phyloP scores from a whole-genome alignment of 1,140 invertebrate species.

The Bicyclus anynana region DNA sequence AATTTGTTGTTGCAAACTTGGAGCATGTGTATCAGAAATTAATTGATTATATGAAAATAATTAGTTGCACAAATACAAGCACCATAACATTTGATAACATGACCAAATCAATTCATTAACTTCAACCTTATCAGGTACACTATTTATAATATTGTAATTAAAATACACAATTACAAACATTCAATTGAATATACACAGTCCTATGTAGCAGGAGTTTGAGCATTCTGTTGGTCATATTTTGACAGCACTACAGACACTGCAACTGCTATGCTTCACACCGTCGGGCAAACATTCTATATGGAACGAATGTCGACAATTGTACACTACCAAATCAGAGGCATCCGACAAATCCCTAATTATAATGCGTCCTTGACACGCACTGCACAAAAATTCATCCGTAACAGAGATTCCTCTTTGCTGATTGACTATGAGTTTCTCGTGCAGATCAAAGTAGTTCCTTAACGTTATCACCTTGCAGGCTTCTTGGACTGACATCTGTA shows the following conservation, averaged over 20 bases:
- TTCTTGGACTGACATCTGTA: slow-evolving; percentile 94
- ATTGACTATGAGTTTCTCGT: slow-evolving; percentile 86
- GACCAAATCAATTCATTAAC: slow-evolving; percentile 17
- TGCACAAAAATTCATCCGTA: slow-evolving; percentile 85
- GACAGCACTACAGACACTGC: slow-evolving; percentile 80
- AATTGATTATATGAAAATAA: not conserved
- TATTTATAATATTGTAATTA: not conserved
- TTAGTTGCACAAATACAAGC: not conserved
- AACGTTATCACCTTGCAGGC: slow-evolving; percentile 93
- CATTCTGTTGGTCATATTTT: slow-evolving; percentile 49
- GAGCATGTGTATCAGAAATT: not conserved
- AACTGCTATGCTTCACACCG: slow-evolving; percentile 68
- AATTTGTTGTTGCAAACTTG: not conserved
- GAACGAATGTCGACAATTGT: slow-evolving; percentile 94
- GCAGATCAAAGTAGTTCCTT: slow-evolving; percentile 92
- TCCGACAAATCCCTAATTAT: slow-evolving; percentile 82
- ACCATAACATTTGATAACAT: slow-evolving; percentile 8
- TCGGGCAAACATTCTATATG: slow-evolving; percentile 89
- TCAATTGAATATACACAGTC: slow-evolving; percentile 20
- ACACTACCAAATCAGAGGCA: slow-evolving; percentile 86
- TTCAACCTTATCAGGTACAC: slow-evolving; percentile 21
- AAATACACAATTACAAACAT: too few relatives aligned
- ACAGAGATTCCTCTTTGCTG: slow-evolving; percentile 88
- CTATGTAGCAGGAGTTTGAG: slow-evolving; percentile 16
- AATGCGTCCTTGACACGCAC: slow-evolving; percentile 85